Conservation (phyloP, 2,888 invertebrate genomes). For the Leucania comma region DNA sequence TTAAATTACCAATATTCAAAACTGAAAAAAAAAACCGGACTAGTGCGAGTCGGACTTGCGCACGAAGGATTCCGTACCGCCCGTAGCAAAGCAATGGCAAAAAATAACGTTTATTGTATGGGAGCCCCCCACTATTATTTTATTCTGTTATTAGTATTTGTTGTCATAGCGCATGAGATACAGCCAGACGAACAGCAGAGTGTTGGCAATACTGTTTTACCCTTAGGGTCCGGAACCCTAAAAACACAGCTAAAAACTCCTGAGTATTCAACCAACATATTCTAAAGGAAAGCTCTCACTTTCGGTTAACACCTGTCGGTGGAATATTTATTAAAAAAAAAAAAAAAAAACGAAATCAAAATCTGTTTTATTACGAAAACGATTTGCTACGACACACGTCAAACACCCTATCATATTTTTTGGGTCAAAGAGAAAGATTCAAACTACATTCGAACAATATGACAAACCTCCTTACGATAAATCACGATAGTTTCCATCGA, state of each 20-base stretch:
- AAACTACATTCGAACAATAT: conserved; percentile 16
- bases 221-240: too few relatives aligned
- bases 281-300: background rate
- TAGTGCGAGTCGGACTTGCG: too few relatives aligned
- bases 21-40: background rate
- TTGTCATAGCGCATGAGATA: too few relatives aligned
- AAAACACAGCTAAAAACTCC: too few relatives aligned
- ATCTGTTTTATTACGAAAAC: background rate
- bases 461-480: conserved; percentile 40
- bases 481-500: conserved; percentile 49
- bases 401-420: background rate
- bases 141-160: too few relatives aligned
- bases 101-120: background rate
- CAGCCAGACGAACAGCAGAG: too few relatives aligned
- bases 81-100: background rate
- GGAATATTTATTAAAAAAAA: conserved; percentile 16
- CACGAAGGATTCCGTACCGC: too few relatives aligned
- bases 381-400: background rate
- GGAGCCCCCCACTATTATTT: too few relatives aligned
- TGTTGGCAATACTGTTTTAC: too few relatives aligned
- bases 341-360: too few relatives aligned
- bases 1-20: background rate
- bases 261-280: too few relatives aligned
- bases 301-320: conserved; percentile 6
- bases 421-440: conserved; percentile 21